Base-by-base conservation (phyloP, 2,888 invertebrate species). In the Cinara cedri region DNA sequence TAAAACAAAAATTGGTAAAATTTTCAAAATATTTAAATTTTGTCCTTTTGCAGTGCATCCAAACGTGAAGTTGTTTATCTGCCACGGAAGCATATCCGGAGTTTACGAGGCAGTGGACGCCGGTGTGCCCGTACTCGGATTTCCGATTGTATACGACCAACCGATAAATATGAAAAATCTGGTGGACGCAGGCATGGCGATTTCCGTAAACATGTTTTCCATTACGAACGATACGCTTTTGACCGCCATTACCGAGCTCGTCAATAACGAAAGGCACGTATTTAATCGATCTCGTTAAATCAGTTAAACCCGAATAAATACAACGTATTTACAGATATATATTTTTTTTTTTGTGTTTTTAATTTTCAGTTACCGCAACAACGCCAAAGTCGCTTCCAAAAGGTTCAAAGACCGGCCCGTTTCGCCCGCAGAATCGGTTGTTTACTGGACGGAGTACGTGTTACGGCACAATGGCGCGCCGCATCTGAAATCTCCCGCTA, bases 21-120 rank as follows among this genome's bases (percentile, higher is more conserved):
- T n/a, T n/a, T n/a, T n/a, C n/a, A n/a, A n/a, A n/a, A n/a, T n/a
- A n/a, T n/a, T n/a, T n/a, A n/a, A n/a, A n/a, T n/a, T n/a, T n/a
- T n/a, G n/a, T n/a, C n/a, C n/a, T n/a, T n/a, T 34, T 42, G 49
- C 16, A 68, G 68, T 51, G n/a, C 68, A 68, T 51, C 68, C 68
- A 0, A 68, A 68, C 16, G 26, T 68, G 0, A 68, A 68, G 11
- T 26, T 68, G 3, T 68, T 68, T 0, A 68, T 68, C n/a, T 51
- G 51, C 16, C 68, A 68, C 16, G 68, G 68, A 24, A 51, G 68
- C 0, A 68, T 68, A 49, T 51, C 68, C 2, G 68, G 68, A 26
- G 51, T 68, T 16, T 68, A 68, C 11, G 68, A 68, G 24, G n/a
- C 68, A 0, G 26, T 68, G n/a, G 68, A 54, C 1, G 68, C 34